These are phyloP conservation scores for Diachasmimorpha longicaudata DNA, from an alignment of 1,140 invertebrate genomes.

Conservation along the genomic window DNA sequence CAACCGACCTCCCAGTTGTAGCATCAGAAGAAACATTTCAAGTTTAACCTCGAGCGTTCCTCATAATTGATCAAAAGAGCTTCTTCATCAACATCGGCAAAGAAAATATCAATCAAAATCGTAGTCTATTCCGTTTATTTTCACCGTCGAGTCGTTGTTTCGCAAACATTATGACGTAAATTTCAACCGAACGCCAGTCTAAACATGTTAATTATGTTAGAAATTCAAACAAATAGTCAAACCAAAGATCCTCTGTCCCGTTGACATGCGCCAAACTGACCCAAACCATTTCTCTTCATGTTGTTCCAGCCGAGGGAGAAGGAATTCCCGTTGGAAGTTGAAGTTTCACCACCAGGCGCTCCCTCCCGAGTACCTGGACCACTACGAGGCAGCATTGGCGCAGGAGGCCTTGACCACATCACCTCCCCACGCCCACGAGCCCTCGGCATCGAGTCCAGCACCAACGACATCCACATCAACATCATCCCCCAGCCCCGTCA, in stretches of 20 bases:
- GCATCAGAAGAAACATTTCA: background rate
- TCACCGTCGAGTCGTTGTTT: too few species aligned
- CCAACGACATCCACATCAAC: conserved; percentile 49
- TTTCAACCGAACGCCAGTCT: too few species aligned
- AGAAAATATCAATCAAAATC: too few species aligned
- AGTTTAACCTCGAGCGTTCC: background rate
- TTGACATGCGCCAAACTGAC: too few species aligned
- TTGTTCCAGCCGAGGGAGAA: conserved; percentile 63
- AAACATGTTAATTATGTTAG: too few species aligned
- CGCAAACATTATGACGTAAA: too few species aligned
- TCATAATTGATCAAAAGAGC: background rate
- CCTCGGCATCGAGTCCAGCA: conserved; percentile 39
- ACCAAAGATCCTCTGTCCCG: too few species aligned
- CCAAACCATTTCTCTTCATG: conserved; percentile 1
- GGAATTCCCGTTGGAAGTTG: conserved; percentile 75
- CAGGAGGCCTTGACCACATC: conserved; percentile 56
- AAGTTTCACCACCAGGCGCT: conserved; percentile 84
- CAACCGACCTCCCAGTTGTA: background rate
- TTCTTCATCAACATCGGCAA: too few species aligned
- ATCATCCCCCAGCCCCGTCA: conserved; percentile 53
- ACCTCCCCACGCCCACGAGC: conserved; percentile 31
- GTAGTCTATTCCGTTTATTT: too few species aligned
- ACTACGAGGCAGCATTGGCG: conserved; percentile 77
- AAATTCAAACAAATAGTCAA: too few species aligned
- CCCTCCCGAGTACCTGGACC: conserved; percentile 78